These are phyloP conservation scores for Blennius ocellaris DNA, from an alignment of 2,113 vertebrate genomes.

Conservation along the genomic window DNA sequence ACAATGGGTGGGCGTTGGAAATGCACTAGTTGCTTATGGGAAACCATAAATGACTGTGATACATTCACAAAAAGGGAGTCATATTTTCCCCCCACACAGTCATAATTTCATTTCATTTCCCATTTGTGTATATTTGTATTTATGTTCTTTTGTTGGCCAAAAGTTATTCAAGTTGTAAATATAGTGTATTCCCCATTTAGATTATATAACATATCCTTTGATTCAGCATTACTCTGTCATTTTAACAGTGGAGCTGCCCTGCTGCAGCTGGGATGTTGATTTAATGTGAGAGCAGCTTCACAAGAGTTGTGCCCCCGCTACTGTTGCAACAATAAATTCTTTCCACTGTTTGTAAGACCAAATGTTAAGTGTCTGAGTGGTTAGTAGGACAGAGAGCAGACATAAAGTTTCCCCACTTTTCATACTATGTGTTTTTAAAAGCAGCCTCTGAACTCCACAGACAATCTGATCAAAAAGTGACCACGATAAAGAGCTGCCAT, in stretches of 20 bases:
- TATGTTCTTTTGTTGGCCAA: too few relatives aligned
- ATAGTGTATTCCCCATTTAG: too few relatives aligned
- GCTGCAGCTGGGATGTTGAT: slow-evolving; percentile 25
- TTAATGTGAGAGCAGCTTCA: slow-evolving; percentile 14
- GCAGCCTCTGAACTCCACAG: neutral
- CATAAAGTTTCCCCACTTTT: slow-evolving; percentile 41
- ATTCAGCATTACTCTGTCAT: neutral
- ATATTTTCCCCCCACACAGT: too few relatives aligned
- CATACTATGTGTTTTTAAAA: slow-evolving; percentile 27
- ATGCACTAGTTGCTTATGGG: too few relatives aligned
- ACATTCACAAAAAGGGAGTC: too few relatives aligned
- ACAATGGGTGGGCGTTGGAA: too few relatives aligned
- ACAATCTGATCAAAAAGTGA: slow-evolving; percentile 22
- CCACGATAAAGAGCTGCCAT: neutral
- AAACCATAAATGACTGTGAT: too few relatives aligned
- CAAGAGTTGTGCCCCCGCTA: neutral
- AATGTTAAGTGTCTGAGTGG: slow-evolving; percentile 39
- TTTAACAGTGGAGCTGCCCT: slow-evolving; percentile 1
- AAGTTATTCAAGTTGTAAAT: too few relatives aligned
- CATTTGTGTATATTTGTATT: too few relatives aligned
- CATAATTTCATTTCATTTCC: too few relatives aligned
- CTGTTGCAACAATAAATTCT: slow-evolving; percentile 29
- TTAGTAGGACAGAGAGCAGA: slow-evolving; percentile 30
- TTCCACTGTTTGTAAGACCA: slow-evolving; percentile 54
- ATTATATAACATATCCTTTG: neutral